Percentiles rank a stretch among this genome's conserved stretches.
These are phyloP conservation scores for Charaxes varanes DNA, from an alignment of 1,140 invertebrate species.

Conservation along the genomic window DNA sequence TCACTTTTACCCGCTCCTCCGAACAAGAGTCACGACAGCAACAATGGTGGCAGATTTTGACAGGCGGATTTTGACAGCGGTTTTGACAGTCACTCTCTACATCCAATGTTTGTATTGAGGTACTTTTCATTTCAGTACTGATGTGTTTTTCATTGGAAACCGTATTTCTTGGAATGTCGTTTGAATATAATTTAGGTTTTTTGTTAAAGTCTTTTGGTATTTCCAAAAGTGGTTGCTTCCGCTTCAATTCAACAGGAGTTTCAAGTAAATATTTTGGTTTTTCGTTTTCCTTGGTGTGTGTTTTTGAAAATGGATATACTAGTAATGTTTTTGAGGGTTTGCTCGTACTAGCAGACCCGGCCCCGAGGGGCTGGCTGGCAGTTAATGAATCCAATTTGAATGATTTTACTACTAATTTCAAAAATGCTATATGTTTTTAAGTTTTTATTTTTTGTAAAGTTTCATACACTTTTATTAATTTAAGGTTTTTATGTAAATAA, in stretches of 20 bases:
- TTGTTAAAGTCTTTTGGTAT: slow-evolving; percentile 39
- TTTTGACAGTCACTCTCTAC: slow-evolving; percentile 23
- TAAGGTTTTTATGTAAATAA: too few relatives aligned
- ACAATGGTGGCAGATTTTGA: slow-evolving; percentile 33
- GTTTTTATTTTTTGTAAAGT: background rate
- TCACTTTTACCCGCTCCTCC: slow-evolving; percentile 8
- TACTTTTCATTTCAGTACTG: slow-evolving; percentile 36
- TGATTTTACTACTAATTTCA: slow-evolving; percentile 20
- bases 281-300: slow-evolving; percentile 19
- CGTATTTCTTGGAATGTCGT: slow-evolving; percentile 13
- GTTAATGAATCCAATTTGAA: slow-evolving; percentile 56
- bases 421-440: slow-evolving; percentile 2
- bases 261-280: slow-evolving; percentile 46
- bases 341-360: slow-evolving; percentile 29
- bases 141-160: slow-evolving; percentile 12
- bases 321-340: slow-evolving; percentile 41
- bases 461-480: slow-evolving; percentile 4
- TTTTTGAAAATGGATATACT: slow-evolving; percentile 39
- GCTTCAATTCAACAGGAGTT: slow-evolving; percentile 47
- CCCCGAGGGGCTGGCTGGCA: slow-evolving; percentile 45
- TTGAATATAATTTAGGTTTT: slow-evolving; percentile 40
- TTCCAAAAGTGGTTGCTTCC: slow-evolving; percentile 43
- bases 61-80: slow-evolving; percentile 19
- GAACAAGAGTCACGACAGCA: slow-evolving; percentile 23
- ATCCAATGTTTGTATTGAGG: slow-evolving; percentile 23